Evolutionary conservation across 2,797 vertebrate species (phyloP).

Genomic region (Oceanodroma leucorhoa): DNA sequence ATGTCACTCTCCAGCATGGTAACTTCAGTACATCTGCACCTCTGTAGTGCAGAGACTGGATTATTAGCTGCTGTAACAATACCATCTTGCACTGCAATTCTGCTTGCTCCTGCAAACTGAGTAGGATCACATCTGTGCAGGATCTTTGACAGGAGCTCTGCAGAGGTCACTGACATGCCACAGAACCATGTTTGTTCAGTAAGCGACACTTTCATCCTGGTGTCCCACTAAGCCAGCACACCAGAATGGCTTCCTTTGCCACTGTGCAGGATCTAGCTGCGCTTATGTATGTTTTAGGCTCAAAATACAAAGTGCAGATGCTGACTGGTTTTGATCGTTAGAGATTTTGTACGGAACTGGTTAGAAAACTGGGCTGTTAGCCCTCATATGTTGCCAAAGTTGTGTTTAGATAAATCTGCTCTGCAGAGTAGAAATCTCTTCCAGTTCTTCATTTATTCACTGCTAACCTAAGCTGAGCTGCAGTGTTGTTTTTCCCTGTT

Average conservation of each 20-base stretch:
- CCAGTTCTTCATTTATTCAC: background rate
- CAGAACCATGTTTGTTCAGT: background rate
- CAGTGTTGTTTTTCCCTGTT: background rate
- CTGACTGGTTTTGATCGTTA: background rate
- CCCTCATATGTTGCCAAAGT: background rate
- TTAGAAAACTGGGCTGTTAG: slow-evolving; percentile 15
- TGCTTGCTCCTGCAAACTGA: slow-evolving; percentile 28
- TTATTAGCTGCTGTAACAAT: background rate
- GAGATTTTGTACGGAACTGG: background rate
- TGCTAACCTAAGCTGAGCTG: background rate
- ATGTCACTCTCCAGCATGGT: background rate
- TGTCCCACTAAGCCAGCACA: background rate
- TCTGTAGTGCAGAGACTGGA: background rate
- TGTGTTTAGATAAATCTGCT: slow-evolving; percentile 11
- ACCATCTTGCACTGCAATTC: background rate
- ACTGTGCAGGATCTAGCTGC: background rate
- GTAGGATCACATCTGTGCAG: background rate
- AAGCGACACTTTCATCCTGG: background rate
- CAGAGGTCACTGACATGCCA: background rate
- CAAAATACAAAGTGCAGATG: background rate
- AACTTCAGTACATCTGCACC: background rate
- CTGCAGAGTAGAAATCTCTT: slow-evolving; percentile 4
- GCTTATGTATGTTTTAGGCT: background rate
- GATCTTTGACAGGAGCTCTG: background rate
- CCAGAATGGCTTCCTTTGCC: background rate